phyloP scores from a whole-genome alignment of 2,888 invertebrate genomes.

The Dicranocentrus wangi region DNA sequence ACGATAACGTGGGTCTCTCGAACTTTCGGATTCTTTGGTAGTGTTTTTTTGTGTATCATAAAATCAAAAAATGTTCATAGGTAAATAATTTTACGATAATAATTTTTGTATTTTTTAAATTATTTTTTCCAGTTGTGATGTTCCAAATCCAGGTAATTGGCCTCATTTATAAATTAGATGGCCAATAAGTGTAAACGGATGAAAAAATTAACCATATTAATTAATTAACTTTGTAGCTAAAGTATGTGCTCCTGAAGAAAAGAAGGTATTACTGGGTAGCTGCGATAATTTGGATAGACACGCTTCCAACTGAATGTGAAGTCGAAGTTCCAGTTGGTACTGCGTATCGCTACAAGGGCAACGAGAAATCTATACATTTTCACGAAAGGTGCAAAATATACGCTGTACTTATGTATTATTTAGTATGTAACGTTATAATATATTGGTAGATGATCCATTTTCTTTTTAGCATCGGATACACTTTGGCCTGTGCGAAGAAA shows the following conservation, averaged over 20 bases:
- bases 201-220: too few species aligned
- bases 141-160: slow-evolving; percentile 11
- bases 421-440: too few species aligned
- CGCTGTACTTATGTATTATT: too few species aligned
- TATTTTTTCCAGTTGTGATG: background rate
- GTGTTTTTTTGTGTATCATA: background rate
- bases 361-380: background rate
- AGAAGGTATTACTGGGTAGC: background rate
- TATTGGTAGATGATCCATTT: too few species aligned
- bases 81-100: too few species aligned
- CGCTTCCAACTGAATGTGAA: background rate
- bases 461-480: background rate
- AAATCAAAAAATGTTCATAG: background rate
- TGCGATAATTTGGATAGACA: slow-evolving; percentile 14
- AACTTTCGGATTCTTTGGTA: background rate
- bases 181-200: too few species aligned
- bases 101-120: background rate
- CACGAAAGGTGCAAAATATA: background rate
- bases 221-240: too few species aligned
- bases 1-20: background rate
- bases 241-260: background rate
- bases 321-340: background rate
- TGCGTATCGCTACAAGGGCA: background rate
- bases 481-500: background rate
- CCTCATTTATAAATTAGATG: too few species aligned